Evolutionary conservation across 1,140 invertebrate species (phyloP).

Genomic region (Leptinotarsa defecta): DNA sequence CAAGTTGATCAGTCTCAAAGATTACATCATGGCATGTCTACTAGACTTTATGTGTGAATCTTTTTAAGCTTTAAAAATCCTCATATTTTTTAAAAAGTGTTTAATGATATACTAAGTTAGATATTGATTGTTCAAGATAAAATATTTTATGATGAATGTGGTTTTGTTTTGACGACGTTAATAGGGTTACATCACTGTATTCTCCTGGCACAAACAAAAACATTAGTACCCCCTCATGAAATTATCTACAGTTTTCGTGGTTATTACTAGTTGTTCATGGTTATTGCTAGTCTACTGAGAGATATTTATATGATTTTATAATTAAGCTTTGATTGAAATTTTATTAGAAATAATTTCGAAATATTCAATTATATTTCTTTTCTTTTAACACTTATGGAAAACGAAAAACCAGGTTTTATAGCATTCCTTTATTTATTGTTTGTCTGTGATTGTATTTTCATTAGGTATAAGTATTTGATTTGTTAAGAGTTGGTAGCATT

Average conservation of each 20-base stretch:
- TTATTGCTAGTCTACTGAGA: neutral
- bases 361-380: conserved; percentile 9
- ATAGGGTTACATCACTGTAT: conserved; percentile 9
- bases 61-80: conserved; percentile 12
- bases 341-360: conserved; percentile 4
- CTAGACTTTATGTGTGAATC: neutral
- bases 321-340: neutral
- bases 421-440: conserved; percentile 30
- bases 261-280: conserved; percentile 7
- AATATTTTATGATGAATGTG: neutral
- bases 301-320: conserved; percentile 5
- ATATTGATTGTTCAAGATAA: conserved; percentile 20
- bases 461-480: conserved; percentile 21
- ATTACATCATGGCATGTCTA: neutral
- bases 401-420: conserved; percentile 27
- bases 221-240: conserved; percentile 3
- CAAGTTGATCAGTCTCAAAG: neutral
- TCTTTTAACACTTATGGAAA: conserved; percentile 17
- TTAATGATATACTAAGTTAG: conserved; percentile 8
- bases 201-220: neutral
- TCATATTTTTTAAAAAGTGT: conserved; percentile 17
- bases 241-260: conserved; percentile 20
- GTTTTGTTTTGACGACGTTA: conserved; percentile 14
- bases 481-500: conserved; percentile 37
- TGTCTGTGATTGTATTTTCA: conserved; percentile 36